Evolutionary conservation across 2,113 vertebrate species (phyloP), one percentile per base, ranked within the genome.

Genomic region (Oncorhynchus kisutch): DNA sequence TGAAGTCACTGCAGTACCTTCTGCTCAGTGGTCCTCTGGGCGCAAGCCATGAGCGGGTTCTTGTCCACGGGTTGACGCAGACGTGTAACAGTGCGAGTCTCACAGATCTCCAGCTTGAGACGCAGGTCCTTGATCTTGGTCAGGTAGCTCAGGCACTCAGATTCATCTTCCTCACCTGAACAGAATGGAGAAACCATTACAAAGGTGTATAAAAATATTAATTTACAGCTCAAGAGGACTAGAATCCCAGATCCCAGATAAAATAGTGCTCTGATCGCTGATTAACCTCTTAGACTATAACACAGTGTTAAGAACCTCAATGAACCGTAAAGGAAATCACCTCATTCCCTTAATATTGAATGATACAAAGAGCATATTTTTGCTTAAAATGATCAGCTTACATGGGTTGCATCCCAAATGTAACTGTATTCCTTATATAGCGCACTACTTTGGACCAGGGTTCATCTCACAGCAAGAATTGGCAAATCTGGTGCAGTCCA

Each of bases 131-230:
- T 96, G 86, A 99, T 94, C 87, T 95, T 94, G 0, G 93, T 95
- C 90, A 98, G 94, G 89, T 93, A 96, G 39, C 79, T 95, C 87
- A 86, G 93, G 60, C 97, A 98, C 57, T 94, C 82, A 0, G 95
- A 93, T 90, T 98, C 96, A 0, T 98, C 96, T 76, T 97, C 95
- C 49, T 97, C 97, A 0, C 95, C 97, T 99, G 89, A 45, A 78
- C 1, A 64, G 70, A 45, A 54, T 1, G 4, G 51, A 27, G 39
- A 39, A 14, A 57, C n/a, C 2, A 14, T n/a, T 11, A 5, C 49
- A 54, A 51, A 34, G 60, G 70, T 62, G 51, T 80, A 9, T n/a
- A 64, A 25, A 3, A 22, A 64, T 7, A 64, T 54, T 1, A 5
- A 54, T 54, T 16, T 54, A 13, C 51, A 54, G 12, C 12, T 54